Base-by-base conservation (phyloP, 2,797 vertebrate genomes). In the Paratrypauchen microcephalus region DNA sequence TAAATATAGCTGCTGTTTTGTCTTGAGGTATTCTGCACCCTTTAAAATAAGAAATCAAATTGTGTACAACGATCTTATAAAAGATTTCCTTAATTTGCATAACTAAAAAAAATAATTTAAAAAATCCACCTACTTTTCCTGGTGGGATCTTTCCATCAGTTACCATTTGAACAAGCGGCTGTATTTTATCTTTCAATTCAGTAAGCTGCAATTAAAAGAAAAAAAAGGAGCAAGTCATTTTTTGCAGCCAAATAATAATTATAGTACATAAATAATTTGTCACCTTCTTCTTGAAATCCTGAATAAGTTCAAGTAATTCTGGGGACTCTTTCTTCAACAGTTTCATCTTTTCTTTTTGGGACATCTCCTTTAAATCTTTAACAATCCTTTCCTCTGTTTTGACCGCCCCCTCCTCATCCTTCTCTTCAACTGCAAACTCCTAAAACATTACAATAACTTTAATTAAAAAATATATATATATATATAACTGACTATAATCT, bases 241-340 rank as follows among this genome's bases (percentile, higher is more conserved):
- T 36, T 24, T 15, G 5, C 12, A 47, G 16, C 12, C 23, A 3
- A 23, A 15, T n/a, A 64, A 18, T 19, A 11, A 1, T 28, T 7
- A 62, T 19, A 16, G 45, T 3, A 15, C 13, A 45, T 45, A n/a
- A 36, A 30, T 30, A 47, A 45, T 6, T 45, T 36, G 36, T 65
- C 72, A 94, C 95, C 90, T 97, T 98, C 47, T 91, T 83, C 81
- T 97, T 96, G 41, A 99, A 95, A 86, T 99, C 98, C 61, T 95
- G 94, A 28, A 98, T 94, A 45, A 99, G 93, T 72, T 98, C 96
- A 76, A 98, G 86, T 60, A 99, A 89, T 83, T 99, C 98, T 0
- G 98, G 98, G 0, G 97, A 96, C 73, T 99, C 97, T 68, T 97
- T 96, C 85, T 94, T 96, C 75, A 99, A 79, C 54, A 99, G 92